phyloP scores from a whole-genome alignment of 2,113 vertebrate genomes.

The Sinocyclocheilus grahami region DNA sequence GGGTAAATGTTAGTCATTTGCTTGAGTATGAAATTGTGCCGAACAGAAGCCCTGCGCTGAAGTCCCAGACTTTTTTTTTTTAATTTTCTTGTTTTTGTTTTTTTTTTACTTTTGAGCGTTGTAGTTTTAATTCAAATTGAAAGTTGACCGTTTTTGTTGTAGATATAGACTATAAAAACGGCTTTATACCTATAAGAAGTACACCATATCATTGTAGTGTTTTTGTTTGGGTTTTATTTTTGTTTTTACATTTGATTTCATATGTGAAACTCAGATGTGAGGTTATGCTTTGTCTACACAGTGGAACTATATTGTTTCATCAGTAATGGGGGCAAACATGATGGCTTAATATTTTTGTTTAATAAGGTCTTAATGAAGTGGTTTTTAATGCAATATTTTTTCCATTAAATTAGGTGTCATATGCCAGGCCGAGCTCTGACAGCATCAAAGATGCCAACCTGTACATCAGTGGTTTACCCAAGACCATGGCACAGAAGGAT shows the following conservation, averaged over 20 bases:
- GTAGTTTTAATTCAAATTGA: slow-evolving; percentile 33
- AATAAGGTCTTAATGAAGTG: background rate
- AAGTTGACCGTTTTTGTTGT: slow-evolving; percentile 43
- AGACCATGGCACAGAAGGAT: slow-evolving; percentile 94
- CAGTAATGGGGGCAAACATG: background rate
- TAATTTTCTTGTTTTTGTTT: slow-evolving; percentile 37
- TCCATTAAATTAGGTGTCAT: slow-evolving; percentile 84
- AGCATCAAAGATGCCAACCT: slow-evolving; percentile 97
- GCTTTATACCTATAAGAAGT: slow-evolving; percentile 40
- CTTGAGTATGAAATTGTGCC: slow-evolving; percentile 62
- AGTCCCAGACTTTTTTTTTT: slow-evolving; percentile 44
- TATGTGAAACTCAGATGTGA: background rate
- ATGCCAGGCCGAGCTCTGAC: slow-evolving; percentile 94
- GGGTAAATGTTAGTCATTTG: slow-evolving; percentile 9
- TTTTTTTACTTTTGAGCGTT: slow-evolving; percentile 42
- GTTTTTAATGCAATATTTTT: background rate
- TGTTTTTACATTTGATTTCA: background rate
- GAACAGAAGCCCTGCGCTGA: slow-evolving; percentile 58
- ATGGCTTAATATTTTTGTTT: background rate
- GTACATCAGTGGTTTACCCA: slow-evolving; percentile 93
- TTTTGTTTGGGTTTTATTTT: slow-evolving; percentile 9
- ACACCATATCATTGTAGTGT: background rate
- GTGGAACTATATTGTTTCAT: slow-evolving; percentile 14
- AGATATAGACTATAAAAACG: slow-evolving; percentile 8
- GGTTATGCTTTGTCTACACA: background rate